phyloP scores from a whole-genome alignment of 2,797 vertebrate genomes.

The Xiphorhynchus erythropygius region DNA sequence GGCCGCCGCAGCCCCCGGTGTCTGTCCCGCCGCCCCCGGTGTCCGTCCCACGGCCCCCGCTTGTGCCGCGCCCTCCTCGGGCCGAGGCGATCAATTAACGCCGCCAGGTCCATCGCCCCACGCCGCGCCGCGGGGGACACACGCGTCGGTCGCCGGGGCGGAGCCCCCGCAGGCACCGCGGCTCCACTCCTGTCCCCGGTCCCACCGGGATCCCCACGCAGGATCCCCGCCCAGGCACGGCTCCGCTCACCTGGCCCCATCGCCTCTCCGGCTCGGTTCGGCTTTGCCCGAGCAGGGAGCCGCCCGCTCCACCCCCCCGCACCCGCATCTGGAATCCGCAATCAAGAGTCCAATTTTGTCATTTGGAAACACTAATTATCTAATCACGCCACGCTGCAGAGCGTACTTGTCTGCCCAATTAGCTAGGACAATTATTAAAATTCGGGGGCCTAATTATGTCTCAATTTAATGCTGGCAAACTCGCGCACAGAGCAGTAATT shows the following conservation, averaged over 20 bases:
- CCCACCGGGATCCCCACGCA: not conserved
- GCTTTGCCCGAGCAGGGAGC: not conserved
- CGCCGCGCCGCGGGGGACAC: not conserved
- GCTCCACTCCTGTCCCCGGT: not conserved
- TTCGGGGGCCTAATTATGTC: constrained; percentile 95
- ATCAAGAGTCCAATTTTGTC: constrained; percentile 83
- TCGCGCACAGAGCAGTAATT: constrained; percentile 89
- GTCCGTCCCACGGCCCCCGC: constrained; percentile 71
- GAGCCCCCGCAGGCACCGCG: not conserved
- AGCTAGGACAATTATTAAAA: constrained; percentile 95
- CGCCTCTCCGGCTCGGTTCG: not conserved
- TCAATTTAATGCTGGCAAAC: constrained; percentile 91
- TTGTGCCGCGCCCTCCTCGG: constrained; percentile 70
- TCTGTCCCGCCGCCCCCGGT: constrained; percentile 24
- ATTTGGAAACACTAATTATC: constrained; percentile 86
- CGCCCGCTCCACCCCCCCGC: not conserved
- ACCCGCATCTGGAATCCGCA: constrained; percentile 65
- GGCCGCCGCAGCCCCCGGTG: not conserved
- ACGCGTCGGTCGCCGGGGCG: not conserved
- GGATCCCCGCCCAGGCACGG: not conserved
- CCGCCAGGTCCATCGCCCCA: constrained; percentile 73
- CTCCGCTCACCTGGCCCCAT: not conserved
- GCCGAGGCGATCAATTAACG: constrained; percentile 77
- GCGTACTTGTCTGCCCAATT: constrained; percentile 90
- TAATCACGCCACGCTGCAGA: constrained; percentile 82